Conservation (phyloP, 2,888 invertebrate species). For the Xanthostigma xanthostigma region DNA sequence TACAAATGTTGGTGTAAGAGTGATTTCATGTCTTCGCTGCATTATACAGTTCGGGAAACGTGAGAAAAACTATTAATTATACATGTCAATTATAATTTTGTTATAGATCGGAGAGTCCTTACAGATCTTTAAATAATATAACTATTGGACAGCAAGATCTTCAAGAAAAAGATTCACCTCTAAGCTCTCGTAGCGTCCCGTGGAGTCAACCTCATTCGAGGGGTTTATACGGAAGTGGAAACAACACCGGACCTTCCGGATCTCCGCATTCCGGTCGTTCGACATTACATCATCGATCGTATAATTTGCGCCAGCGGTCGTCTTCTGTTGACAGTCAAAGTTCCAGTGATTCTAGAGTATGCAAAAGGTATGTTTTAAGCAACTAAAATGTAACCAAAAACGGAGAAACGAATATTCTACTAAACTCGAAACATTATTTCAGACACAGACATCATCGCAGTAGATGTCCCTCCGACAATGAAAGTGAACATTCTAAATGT, state of each 20-base stretch:
- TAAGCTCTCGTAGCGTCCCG: slow-evolving; percentile 71
- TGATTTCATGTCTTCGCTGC: too few species aligned
- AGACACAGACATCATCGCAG: slow-evolving; percentile 63
- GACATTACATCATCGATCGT: slow-evolving; percentile 29
- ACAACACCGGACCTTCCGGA: slow-evolving; percentile 31
- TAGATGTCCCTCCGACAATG: slow-evolving; percentile 72
- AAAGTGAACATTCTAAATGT: slow-evolving; percentile 76
- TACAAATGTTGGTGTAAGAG: too few species aligned
- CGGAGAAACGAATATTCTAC: too few species aligned
- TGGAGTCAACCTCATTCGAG: slow-evolving; percentile 57
- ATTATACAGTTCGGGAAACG: too few species aligned
- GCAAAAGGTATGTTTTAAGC: slow-evolving; percentile 42
- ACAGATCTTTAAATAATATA: background rate
- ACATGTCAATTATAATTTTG: background rate
- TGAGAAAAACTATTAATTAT: too few species aligned
- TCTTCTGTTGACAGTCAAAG: slow-evolving; percentile 83
- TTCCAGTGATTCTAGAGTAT: slow-evolving; percentile 68
- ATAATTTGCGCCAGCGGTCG: slow-evolving; percentile 42
- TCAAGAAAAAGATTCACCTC: slow-evolving; percentile 46
- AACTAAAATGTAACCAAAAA: background rate
- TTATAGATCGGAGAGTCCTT: background rate
- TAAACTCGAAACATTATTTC: background rate
- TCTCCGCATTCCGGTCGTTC: slow-evolving; percentile 73
- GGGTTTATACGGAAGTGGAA: slow-evolving; percentile 47
- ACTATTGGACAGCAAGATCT: slow-evolving; percentile 25